Evolutionary conservation across 2,797 vertebrate genomes (phyloP).

Genomic region (Orientallactaga sibirica): DNA sequence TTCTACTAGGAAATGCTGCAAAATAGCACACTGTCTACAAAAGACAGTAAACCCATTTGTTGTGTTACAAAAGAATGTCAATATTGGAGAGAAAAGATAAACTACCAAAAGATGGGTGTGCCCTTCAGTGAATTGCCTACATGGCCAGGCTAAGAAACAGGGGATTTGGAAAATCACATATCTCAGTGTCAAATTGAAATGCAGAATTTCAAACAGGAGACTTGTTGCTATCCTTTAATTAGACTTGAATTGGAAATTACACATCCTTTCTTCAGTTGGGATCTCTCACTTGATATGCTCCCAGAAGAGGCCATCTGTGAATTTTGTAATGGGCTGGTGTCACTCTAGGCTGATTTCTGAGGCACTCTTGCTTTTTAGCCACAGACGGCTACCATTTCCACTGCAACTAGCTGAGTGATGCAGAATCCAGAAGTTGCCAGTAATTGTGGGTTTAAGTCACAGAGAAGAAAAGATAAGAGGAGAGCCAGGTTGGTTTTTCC

Average conservation of each 20-base stretch:
- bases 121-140: background rate
- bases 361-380: constrained; percentile 71
- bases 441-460: constrained; percentile 83
- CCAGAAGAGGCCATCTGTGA: constrained; percentile 67
- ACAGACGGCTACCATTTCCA: constrained; percentile 58
- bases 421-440: constrained; percentile 78
- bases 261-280: constrained; percentile 54
- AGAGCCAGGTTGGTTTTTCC: constrained; percentile 81
- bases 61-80: background rate
- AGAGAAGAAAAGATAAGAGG: constrained; percentile 82
- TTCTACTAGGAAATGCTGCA: background rate
- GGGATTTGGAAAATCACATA: constrained; percentile 29
- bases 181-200: constrained; percentile 24
- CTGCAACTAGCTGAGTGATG: constrained; percentile 75
- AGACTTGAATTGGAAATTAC: constrained; percentile 58
- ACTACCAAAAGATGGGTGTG: background rate
- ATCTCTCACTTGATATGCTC: constrained; percentile 57
- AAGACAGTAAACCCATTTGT: background rate
- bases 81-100: background rate
- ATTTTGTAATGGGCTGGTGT: constrained; percentile 69
- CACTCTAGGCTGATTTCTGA: constrained; percentile 39
- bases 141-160: constrained; percentile 29
- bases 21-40: background rate
- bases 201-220: constrained; percentile 65
- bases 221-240: constrained; percentile 67